Evolutionary conservation across 2,113 vertebrate species (phyloP), one percentile per base, ranked within the genome.

Genomic region (Dasyornis broadbenti): DNA sequence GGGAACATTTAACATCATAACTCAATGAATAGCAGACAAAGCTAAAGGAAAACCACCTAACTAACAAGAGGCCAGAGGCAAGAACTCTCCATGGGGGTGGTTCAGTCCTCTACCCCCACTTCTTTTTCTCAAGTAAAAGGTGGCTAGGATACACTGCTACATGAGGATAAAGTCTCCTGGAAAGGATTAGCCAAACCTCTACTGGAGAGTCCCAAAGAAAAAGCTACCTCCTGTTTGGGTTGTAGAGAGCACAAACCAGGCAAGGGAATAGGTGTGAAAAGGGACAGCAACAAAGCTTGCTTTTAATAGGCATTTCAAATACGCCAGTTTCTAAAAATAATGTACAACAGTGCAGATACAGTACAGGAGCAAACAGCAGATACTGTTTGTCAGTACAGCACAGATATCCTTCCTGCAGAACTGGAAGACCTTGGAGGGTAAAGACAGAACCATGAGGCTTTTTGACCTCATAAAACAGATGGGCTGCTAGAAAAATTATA

Each of bases 321-420:
- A 92, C 22, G 57, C 57, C 47, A n/a, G 72, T 60, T 93, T 83
- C 96, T 93, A 97, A 96, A 96, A 96, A 93, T 96, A 96, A 86
- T 11, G 16, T 60, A 52, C 76, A 90, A 84, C 65, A 61, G 50
- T 21, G 26, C 65, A 94, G 69, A 71, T 13, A 71, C 31, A 66
- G 88, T 47, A 68, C 53, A 53, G 88, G 66, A 96, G 50, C 95
- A 95, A 90, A 95, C 66, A 90, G 65, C 45, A 81, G 45, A 90
- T 68, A 84, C 76, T 4, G 6, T 91, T 90, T 78, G 86, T 86
- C 92, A 94, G 95, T 90, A 89, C 24, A 71, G 95, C 92, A 89
- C 24, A 71, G 71, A 92, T 44, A 90, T 47, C 20, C 26, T 50
- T 95, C 65, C 73, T 1, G 4, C 56, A 95, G 94, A 94, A 81